Conservation (phyloP, 2,888 invertebrate species). For the Pelosia muscerda region DNA sequence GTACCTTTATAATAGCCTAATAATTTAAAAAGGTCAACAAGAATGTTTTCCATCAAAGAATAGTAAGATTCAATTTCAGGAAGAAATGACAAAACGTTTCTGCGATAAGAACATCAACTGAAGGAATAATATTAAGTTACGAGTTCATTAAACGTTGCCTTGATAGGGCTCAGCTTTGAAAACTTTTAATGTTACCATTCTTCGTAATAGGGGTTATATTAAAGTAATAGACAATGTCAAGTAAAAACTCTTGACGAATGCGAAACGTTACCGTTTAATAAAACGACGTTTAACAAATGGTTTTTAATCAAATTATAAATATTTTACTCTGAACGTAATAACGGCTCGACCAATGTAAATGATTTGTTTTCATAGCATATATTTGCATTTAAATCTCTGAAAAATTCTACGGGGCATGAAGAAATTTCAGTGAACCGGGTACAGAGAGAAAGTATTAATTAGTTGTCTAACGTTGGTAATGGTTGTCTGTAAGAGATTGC, state of each 20-base stretch:
- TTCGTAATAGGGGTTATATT: conserved; percentile 42
- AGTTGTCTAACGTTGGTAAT: no score
- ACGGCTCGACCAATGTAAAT: no score
- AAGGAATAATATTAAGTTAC: conserved; percentile 48
- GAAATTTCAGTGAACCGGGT: no score
- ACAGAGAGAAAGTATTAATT: no score
- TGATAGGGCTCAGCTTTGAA: conserved; percentile 41
- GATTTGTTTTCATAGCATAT: no score
- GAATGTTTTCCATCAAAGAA: not conserved
- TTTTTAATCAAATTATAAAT: not conserved
- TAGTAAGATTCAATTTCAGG: conserved; percentile 26
- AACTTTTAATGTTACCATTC: conserved; percentile 40
- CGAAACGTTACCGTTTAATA: not conserved
- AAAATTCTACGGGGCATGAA: no score
- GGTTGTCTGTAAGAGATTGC: no score
- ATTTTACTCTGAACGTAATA: no score
- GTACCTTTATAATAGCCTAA: not conserved
- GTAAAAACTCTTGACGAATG: conserved; percentile 19
- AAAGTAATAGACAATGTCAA: conserved; percentile 36
- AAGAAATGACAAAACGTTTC: conserved; percentile 27
- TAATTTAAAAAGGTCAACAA: conserved; percentile 1
- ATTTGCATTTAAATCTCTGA: no score
- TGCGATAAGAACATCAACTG: conserved; percentile 34
- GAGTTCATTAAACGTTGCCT: conserved; percentile 52
- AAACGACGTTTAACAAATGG: not conserved